Percentiles rank a stretch among this genome's conserved stretches.
Evolutionary conservation across 64 coral and sea anemone genomes (phyloP).

Genomic region (Dendrophyllia cribrosa): DNA sequence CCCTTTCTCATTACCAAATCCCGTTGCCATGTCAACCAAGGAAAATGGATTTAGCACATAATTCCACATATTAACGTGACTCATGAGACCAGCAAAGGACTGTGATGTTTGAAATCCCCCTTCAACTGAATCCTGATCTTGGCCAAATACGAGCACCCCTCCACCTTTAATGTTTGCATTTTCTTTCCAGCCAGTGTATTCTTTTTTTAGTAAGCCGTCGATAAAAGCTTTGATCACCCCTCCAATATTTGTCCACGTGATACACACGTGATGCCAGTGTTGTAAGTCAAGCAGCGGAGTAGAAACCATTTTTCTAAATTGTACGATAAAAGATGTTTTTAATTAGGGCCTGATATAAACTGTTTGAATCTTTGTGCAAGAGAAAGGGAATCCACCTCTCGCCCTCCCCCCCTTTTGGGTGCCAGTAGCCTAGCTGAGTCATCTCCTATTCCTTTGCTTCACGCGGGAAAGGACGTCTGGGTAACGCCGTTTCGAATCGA

Average conservation of each 20-base stretch:
- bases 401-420: too few species aligned
- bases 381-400: too few species aligned
- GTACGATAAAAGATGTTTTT: neutral
- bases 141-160: constrained; percentile 9
- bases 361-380: too few species aligned
- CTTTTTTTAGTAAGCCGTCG: neutral
- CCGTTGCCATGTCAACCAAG: constrained; percentile 28
- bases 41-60: neutral
- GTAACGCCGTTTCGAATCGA: too few species aligned
- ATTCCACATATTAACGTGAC: constrained; percentile 35
- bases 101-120: neutral
- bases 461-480: too few species aligned
- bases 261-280: constrained; percentile 21
- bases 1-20: constrained; percentile 9
- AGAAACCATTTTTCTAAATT: neutral
- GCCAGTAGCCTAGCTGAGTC: too few species aligned
- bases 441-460: too few species aligned
- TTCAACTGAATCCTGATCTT: constrained; percentile 20
- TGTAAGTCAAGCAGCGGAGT: neutral
- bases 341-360: too few species aligned
- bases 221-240: neutral
- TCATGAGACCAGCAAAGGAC: constrained; percentile 9
- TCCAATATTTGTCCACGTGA: constrained; percentile 13
- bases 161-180: neutral
- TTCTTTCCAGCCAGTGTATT: neutral